Conservation (phyloP, 2,797 vertebrate genomes). For the Oreochromis mossambicus region DNA sequence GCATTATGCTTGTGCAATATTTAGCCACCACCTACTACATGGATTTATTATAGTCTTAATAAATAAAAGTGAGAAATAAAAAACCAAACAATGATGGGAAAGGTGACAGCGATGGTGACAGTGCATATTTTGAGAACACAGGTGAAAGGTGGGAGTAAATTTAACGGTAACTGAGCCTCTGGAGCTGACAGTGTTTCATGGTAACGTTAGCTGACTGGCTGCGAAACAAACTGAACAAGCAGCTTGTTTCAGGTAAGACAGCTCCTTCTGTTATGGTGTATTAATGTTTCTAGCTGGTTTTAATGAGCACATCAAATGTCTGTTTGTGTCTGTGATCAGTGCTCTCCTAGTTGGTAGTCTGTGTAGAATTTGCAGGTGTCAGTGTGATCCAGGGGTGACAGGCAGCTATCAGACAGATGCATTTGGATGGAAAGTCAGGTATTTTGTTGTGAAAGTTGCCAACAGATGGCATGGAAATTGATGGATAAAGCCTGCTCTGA, state of each 20-base stretch:
- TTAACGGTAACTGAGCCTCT: neutral
- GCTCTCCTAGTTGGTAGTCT: neutral
- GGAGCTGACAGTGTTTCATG: neutral
- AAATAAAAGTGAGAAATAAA: neutral
- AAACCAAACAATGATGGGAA: neutral
- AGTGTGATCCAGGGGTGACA: neutral
- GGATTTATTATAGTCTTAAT: neutral
- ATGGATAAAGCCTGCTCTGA: neutral
- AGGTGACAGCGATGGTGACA: neutral
- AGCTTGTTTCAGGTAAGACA: neutral
- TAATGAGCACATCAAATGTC: neutral
- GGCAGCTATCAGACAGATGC: neutral
- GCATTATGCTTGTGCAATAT: neutral
- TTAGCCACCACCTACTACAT: neutral
- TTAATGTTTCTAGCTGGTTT: neutral
- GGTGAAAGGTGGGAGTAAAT: neutral
- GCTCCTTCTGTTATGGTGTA: neutral
- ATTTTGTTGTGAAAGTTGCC: neutral
- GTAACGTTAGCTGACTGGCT: neutral
- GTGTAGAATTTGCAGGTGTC: neutral
- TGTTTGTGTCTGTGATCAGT: neutral
- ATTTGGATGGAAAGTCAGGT: neutral
- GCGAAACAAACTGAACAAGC: neutral
- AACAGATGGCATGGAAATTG: neutral
- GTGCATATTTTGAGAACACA: neutral